Percentiles rank a stretch among this genome's conserved stretches.
Conservation (phyloP, 2,888 invertebrate genomes). For the Brenthis daphne region DNA sequence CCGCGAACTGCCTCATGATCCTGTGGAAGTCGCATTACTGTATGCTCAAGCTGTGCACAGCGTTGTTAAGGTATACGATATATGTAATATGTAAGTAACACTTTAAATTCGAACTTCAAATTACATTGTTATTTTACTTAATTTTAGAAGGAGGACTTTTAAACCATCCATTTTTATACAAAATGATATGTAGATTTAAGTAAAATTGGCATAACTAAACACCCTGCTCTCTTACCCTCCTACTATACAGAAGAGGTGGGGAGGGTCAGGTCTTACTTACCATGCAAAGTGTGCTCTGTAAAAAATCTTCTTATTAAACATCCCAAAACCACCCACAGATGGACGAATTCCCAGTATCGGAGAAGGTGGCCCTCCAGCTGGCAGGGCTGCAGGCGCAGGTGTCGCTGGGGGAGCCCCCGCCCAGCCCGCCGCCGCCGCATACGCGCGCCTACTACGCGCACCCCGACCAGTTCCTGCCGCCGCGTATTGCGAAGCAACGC, state of each 20-base stretch:
- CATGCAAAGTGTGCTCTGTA: background rate
- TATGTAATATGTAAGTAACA: too few species aligned
- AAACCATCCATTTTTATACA: too few species aligned
- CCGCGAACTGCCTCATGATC: conserved; percentile 95
- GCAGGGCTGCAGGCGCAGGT: conserved; percentile 98
- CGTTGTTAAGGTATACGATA: conserved; percentile 91
- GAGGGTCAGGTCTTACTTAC: too few species aligned
- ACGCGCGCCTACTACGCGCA: conserved; percentile 94
- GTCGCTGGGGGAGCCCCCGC: conserved; percentile 91
- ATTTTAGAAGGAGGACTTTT: too few species aligned
- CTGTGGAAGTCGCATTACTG: conserved; percentile 95
- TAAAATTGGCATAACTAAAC: too few species aligned
- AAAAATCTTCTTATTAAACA: background rate
- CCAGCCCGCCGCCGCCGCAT: conserved; percentile 86
- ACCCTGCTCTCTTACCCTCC: too few species aligned
- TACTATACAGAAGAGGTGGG: too few species aligned
- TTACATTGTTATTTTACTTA: background rate
- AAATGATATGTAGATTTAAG: too few species aligned
- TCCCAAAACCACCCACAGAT: conserved; percentile 80
- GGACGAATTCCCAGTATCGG: conserved; percentile 97
- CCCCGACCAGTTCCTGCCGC: conserved; percentile 95
- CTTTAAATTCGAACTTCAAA: background rate
- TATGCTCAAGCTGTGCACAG: conserved; percentile 98
- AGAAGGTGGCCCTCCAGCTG: conserved; percentile 95
- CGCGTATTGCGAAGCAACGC: conserved; percentile 88